A percentile compares a stretch with the other conserved stretches of the same genome.
Conservation (phyloP, 2,113 vertebrate species). For the Gambusia affinis region DNA sequence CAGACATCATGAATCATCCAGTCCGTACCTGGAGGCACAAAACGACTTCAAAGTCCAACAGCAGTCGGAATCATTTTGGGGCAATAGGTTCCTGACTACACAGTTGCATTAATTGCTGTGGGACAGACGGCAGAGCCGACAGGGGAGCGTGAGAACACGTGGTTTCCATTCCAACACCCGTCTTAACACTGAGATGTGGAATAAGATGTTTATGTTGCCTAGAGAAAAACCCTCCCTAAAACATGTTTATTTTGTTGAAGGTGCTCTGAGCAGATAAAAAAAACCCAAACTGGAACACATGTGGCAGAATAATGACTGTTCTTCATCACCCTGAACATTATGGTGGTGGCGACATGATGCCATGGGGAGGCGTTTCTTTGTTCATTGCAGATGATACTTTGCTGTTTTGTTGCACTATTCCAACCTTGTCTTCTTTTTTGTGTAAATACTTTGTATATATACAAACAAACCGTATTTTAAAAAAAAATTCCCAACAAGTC, state of each 20-base stretch:
- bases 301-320: too few relatives aligned
- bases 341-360: not conserved
- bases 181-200: not conserved
- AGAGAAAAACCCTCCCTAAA: not conserved
- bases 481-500: too few relatives aligned
- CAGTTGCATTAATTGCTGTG: conserved; percentile 69
- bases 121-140: conserved; percentile 52
- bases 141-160: conserved; percentile 59
- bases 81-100: conserved; percentile 49
- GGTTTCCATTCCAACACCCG: conserved; percentile 18
- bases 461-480: too few relatives aligned
- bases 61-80: conserved; percentile 64
- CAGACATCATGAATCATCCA: conserved; percentile 29
- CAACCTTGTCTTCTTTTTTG: too few relatives aligned
- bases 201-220: not conserved
- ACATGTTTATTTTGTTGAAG: too few relatives aligned
- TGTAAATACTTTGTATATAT: too few relatives aligned
- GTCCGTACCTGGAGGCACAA: conserved; percentile 49
- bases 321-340: not conserved
- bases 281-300: too few relatives aligned
- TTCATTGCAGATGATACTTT: not conserved
- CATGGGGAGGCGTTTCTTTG: not conserved
- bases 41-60: conserved; percentile 29
- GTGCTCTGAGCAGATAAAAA: too few relatives aligned
- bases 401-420: too few relatives aligned